phyloP scores from a whole-genome alignment of 2,888 invertebrate genomes.

The Ctena decussata region DNA sequence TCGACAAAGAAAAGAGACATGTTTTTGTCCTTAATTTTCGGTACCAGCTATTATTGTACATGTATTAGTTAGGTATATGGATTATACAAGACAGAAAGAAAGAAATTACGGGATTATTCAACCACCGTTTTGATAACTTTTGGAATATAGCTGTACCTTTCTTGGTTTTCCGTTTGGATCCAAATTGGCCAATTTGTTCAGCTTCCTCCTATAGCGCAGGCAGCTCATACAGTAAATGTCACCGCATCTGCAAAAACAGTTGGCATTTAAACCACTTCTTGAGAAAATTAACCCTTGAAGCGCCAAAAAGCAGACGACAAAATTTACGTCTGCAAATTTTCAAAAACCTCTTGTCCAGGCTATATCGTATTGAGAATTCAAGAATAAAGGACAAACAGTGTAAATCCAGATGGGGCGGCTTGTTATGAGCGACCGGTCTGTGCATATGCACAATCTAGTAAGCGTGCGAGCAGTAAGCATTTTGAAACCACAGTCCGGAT shows the following conservation, averaged over 20 bases:
- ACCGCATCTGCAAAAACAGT: conserved; percentile 75
- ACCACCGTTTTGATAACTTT: neutral
- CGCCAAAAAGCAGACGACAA: neutral
- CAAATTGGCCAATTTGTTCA: conserved; percentile 75
- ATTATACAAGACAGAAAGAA: neutral
- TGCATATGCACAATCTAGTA: too few species aligned
- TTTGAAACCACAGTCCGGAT: too few species aligned
- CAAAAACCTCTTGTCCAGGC: neutral
- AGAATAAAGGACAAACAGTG: too few species aligned
- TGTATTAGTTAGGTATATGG: neutral
- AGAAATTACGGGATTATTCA: neutral
- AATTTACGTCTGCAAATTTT: neutral
- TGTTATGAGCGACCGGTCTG: too few species aligned
- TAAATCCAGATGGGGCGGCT: too few species aligned
- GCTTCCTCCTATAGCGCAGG: conserved; percentile 69
- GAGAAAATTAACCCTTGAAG: neutral
- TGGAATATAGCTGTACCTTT: conserved; percentile 70
- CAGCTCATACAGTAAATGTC: conserved; percentile 77
- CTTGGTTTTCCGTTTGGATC: conserved; percentile 78
- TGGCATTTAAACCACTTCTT: neutral
- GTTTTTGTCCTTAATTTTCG: neutral
- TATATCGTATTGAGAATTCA: too few species aligned
- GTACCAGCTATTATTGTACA: neutral
- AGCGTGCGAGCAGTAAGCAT: too few species aligned
- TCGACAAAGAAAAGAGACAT: neutral